Evolutionary conservation across 2,797 vertebrate species (phyloP).

Genomic region (Telmatherina bonti): DNA sequence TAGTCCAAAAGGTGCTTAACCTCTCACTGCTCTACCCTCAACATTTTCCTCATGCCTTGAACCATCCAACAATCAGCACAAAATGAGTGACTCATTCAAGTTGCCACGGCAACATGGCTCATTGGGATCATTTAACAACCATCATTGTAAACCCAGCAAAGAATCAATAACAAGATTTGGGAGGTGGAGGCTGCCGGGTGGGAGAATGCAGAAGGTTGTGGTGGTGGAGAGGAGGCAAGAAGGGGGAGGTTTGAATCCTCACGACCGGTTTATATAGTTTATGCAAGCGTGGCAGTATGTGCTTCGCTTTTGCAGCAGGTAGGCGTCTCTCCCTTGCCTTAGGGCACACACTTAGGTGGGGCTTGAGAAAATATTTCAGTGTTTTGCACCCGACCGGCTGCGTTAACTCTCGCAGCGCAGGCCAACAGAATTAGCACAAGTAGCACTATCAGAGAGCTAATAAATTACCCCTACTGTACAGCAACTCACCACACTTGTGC

Average conservation of each 20-base stretch:
- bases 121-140: constrained; percentile 73
- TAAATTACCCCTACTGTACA: constrained; percentile 28
- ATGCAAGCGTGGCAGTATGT: constrained; percentile 55
- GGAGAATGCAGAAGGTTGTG: background rate
- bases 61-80: constrained; percentile 68
- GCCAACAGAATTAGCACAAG: constrained; percentile 32
- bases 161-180: constrained; percentile 74
- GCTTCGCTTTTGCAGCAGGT: constrained; percentile 69
- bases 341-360: constrained; percentile 79
- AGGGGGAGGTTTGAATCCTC: constrained; percentile 31
- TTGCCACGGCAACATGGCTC: constrained; percentile 76
- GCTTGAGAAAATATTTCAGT: constrained; percentile 81
- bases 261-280: constrained; percentile 46
- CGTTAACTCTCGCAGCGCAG: constrained; percentile 21
- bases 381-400: constrained; percentile 38
- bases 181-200: constrained; percentile 36
- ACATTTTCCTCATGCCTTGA: constrained; percentile 49
- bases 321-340: constrained; percentile 80
- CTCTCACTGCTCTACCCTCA: constrained; percentile 51
- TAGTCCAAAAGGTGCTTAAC: constrained; percentile 61
- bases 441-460: constrained; percentile 18
- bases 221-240: background rate
- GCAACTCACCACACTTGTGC: constrained; percentile 26
- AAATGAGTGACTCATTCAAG: constrained; percentile 76
- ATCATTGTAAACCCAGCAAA: constrained; percentile 72